Conservation (phyloP, 2,888 invertebrate species). For the Leptinotarsa haldemani region DNA sequence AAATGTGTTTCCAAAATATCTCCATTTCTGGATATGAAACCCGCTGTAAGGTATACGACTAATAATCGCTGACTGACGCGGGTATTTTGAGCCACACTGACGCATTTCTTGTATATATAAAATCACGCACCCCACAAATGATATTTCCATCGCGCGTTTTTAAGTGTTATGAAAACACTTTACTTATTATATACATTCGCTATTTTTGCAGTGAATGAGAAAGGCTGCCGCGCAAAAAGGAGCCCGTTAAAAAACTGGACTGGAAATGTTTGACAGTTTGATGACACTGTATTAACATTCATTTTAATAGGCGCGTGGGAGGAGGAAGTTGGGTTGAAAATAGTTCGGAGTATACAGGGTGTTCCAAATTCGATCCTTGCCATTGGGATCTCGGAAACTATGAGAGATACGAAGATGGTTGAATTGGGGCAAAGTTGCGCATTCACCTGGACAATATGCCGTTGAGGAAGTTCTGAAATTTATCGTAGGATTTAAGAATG, state of each 20-base stretch:
- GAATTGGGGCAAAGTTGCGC: no score
- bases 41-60: neutral
- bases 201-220: constrained; percentile 15
- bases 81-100: neutral
- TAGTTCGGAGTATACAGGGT: no score
- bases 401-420: no score
- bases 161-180: constrained; percentile 17
- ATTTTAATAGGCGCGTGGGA: neutral
- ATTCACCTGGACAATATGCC: no score
- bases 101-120: constrained; percentile 6
- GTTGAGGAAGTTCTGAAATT: no score
- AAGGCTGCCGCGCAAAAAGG: neutral
- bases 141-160: neutral
- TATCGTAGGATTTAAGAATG: no score
- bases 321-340: neutral
- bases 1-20: neutral
- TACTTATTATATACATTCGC: constrained; percentile 19
- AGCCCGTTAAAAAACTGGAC: neutral
- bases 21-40: neutral
- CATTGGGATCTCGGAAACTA: no score
- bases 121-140: constrained; percentile 14
- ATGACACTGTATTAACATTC: neutral
- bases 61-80: neutral
- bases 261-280: neutral
- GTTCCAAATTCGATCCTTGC: no score